phyloP scores from a whole-genome alignment of 2,888 invertebrate genomes.

The Cephus sareptanus region DNA sequence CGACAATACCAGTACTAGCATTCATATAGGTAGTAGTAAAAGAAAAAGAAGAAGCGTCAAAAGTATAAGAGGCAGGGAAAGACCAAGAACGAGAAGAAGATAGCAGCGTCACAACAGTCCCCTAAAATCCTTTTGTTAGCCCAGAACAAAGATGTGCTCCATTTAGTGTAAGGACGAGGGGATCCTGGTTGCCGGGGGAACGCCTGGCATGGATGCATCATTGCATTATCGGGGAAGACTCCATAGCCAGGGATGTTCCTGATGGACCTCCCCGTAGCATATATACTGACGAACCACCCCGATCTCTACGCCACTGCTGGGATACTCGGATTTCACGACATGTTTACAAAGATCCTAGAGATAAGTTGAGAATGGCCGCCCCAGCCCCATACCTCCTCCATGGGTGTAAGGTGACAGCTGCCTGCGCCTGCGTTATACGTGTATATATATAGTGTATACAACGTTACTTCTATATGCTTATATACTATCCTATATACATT shows the following conservation, averaged over 20 bases:
- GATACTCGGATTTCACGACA: conserved; percentile 67
- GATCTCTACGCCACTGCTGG: conserved; percentile 62
- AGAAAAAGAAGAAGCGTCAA: not conserved
- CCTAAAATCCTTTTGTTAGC: conserved; percentile 45
- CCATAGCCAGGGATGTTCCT: not conserved
- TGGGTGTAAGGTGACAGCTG: conserved; percentile 66
- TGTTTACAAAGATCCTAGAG: conserved; percentile 67
- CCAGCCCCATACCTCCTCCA: conserved; percentile 58
- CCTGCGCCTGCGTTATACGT: conserved; percentile 58
- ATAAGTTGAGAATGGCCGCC: conserved; percentile 66
- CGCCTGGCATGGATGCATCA: conserved; percentile 27
- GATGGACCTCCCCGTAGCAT: not conserved
- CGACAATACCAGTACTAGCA: not conserved
- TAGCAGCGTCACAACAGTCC: conserved; percentile 20
- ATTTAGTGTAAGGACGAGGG: conserved; percentile 48
- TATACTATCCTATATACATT: conserved; percentile 17
- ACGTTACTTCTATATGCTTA: conserved; percentile 19
- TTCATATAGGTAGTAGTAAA: not conserved
- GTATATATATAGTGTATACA: conserved; percentile 17
- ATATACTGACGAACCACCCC: conserved; percentile 34
- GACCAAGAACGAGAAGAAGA: conserved; percentile 10
- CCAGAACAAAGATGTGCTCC: conserved; percentile 53
- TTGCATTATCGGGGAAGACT: not conserved
- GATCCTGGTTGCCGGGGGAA: conserved; percentile 49
- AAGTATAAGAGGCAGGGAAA: conserved; percentile 8